A percentile compares a stretch with the other conserved stretches of the same genome.
These are phyloP conservation scores for Podarcis siculus DNA, from an alignment of 2,797 vertebrate genomes.

Conservation along the genomic window DNA sequence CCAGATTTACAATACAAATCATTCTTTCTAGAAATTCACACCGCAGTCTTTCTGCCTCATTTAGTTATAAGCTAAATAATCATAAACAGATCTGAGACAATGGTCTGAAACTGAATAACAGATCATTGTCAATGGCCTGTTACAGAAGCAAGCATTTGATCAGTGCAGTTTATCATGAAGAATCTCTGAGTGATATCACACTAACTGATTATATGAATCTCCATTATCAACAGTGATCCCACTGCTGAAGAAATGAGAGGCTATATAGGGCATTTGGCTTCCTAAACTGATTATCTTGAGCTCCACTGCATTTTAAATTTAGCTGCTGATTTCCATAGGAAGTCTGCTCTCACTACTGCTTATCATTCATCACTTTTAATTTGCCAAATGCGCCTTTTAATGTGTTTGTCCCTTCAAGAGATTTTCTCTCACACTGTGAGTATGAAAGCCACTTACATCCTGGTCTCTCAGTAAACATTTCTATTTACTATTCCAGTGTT, in stretches of 20 bases:
- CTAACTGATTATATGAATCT: slow-evolving; percentile 4
- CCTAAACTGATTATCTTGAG: background rate
- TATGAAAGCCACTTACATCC: background rate
- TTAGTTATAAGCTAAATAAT: background rate
- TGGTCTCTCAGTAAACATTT: background rate
- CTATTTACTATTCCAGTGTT: background rate
- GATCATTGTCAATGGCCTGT: background rate
- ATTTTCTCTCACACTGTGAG: background rate
- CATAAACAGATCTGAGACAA: background rate
- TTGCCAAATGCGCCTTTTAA: background rate
- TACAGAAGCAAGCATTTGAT: background rate
- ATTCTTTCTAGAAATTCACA: background rate
- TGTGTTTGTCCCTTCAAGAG: background rate
- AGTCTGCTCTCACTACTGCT: background rate
- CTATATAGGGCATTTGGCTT: background rate
- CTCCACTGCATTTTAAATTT: background rate
- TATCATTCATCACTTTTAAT: slow-evolving; percentile 7
- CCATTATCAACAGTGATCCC: background rate
- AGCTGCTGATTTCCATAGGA: background rate
- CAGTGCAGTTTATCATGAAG: background rate
- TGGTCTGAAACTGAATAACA: background rate
- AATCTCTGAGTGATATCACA: background rate
- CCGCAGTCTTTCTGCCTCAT: background rate
- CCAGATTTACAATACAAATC: background rate
- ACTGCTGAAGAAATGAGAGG: background rate